A percentile compares a stretch with the other conserved stretches of the same genome.
phyloP scores from a whole-genome alignment of 2,113 vertebrate species.

The Panurus biarmicus region DNA sequence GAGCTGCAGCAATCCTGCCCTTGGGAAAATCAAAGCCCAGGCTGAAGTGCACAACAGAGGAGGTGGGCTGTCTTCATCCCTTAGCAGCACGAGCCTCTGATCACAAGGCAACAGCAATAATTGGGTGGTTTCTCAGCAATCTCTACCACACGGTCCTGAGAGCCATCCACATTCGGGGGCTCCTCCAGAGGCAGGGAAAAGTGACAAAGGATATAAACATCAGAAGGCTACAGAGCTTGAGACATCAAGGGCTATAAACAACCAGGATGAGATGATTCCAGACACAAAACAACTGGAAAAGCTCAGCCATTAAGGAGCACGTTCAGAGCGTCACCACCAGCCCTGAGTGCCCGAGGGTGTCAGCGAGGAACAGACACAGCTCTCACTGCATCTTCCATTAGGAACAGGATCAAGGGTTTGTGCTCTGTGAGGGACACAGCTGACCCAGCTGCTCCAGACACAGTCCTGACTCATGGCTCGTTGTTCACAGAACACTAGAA shows the following conservation, averaged over 20 bases:
- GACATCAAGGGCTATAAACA: not conserved
- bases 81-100: not conserved
- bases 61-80: not conserved
- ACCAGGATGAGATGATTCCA: not conserved
- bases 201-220: not conserved
- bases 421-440: not conserved
- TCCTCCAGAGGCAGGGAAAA: not conserved
- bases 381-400: fast-evolving
- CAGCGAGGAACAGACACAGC: not conserved
- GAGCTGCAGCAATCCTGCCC: not conserved
- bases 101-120: not conserved
- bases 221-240: not conserved
- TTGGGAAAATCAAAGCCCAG: not conserved
- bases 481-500: not conserved
- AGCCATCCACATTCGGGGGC: not conserved
- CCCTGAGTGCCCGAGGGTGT: not conserved
- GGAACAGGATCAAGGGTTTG: not conserved
- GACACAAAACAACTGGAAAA: not conserved
- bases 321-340: not conserved
- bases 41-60: not conserved
- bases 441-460: not conserved
- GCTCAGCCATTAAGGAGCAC: not conserved
- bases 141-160: not conserved
- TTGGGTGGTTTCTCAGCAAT: not conserved
- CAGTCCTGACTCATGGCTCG: not conserved